Conservation (phyloP, 2,888 invertebrate genomes). For the Perizoma affinitatum region DNA sequence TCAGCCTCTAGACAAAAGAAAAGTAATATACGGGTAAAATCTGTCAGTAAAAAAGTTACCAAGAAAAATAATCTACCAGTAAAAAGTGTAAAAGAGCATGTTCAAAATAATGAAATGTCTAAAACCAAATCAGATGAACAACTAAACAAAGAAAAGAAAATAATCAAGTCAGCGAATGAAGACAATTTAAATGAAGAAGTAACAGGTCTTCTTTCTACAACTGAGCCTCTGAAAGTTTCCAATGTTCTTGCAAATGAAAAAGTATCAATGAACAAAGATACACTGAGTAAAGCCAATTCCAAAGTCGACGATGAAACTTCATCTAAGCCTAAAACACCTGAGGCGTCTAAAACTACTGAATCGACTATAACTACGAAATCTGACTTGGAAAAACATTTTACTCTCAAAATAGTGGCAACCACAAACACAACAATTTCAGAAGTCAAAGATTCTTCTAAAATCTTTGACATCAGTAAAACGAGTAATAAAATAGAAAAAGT, state of each 20-base stretch:
- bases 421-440: conserved; percentile 28
- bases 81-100: conserved; percentile 33
- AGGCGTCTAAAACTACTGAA: conserved; percentile 12
- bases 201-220: neutral
- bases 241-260: conserved; percentile 9
- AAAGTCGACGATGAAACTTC: conserved; percentile 15
- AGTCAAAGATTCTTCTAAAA: conserved; percentile 35
- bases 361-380: conserved; percentile 7
- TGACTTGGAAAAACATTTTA: conserved; percentile 11
- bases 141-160: conserved; percentile 19
- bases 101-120: conserved; percentile 27
- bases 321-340: conserved; percentile 12
- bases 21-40: conserved; percentile 56
- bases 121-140: conserved; percentile 32
- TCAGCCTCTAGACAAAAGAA: conserved; percentile 69
- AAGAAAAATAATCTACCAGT: conserved; percentile 46
- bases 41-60: conserved; percentile 44
- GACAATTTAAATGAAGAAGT: conserved; percentile 14
- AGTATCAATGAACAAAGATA: conserved; percentile 12
- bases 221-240: conserved; percentile 8
- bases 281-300: conserved; percentile 3
- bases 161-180: conserved; percentile 1
- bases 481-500: conserved; percentile 48
- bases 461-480: conserved; percentile 41
- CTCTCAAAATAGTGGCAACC: conserved; percentile 19